phyloP scores from a whole-genome alignment of 2,113 vertebrate genomes.

The Oxyruncus cristatus region DNA sequence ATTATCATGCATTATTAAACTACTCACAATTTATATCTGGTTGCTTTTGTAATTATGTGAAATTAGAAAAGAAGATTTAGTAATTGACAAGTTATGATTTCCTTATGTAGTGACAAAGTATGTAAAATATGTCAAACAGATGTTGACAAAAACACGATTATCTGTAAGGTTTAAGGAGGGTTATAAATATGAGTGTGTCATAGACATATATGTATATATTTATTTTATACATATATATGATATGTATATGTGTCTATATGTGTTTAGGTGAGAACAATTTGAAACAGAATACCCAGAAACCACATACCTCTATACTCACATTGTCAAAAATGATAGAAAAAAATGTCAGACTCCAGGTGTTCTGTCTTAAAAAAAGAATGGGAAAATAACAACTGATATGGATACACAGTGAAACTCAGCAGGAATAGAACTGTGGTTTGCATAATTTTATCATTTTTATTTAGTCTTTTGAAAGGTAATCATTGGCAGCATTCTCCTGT shows the following conservation, averaged over 20 bases:
- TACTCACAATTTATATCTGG: conserved; percentile 34
- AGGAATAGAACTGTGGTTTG: background rate
- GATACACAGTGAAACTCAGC: background rate
- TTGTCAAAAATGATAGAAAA: background rate
- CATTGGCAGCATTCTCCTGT: background rate
- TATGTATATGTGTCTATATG: background rate
- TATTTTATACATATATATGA: background rate
- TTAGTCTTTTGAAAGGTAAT: background rate
- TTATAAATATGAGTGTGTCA: background rate
- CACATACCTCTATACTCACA: background rate
- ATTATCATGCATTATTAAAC: conserved; percentile 53
- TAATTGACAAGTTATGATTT: conserved; percentile 33
- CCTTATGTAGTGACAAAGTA: conserved; percentile 45
- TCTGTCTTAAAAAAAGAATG: background rate
- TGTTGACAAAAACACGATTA: conserved; percentile 66
- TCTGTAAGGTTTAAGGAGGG: conserved; percentile 61
- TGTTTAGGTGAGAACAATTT: background rate
- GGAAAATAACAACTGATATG: background rate
- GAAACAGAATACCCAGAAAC: background rate
- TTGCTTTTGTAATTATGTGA: conserved; percentile 51
- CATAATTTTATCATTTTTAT: background rate
- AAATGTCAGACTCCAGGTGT: background rate
- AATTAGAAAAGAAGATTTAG: conserved; percentile 33
- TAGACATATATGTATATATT: background rate
- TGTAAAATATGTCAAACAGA: conserved; percentile 53